phyloP scores from a whole-genome alignment of 2,797 vertebrate species.

The Synanceia verrucosa region DNA sequence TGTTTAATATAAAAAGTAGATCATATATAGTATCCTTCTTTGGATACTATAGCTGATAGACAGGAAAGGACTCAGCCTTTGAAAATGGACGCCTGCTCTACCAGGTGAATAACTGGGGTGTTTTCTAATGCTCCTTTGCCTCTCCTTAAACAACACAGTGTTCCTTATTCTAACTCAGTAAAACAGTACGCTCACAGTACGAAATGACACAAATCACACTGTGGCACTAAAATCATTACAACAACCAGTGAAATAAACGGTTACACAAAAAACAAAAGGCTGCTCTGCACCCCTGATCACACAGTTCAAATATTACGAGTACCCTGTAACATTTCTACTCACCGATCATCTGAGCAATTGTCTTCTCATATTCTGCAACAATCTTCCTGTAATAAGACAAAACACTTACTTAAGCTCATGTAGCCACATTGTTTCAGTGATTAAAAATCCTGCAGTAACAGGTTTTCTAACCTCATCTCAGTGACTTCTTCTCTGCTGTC shows the following conservation, averaged over 20 bases:
- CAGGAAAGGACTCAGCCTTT: not conserved
- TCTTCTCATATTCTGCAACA: conserved; percentile 97
- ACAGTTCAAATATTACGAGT: not conserved
- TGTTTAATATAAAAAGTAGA: too few species aligned
- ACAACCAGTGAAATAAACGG: not conserved
- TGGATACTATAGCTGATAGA: too few species aligned
- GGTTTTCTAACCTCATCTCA: conserved; percentile 91
- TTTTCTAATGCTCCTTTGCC: not conserved
- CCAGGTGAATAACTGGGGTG: not conserved
- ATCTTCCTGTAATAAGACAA: conserved; percentile 86
- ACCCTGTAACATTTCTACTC: conserved; percentile 59
- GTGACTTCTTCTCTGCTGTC: conserved; percentile 89
- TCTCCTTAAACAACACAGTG: not conserved
- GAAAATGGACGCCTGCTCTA: not conserved
- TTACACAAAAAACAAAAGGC: not conserved
- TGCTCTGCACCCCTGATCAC: not conserved
- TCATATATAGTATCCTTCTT: too few species aligned
- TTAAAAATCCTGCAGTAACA: not conserved
- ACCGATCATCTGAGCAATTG: conserved; percentile 99
- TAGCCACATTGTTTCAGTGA: not conserved
- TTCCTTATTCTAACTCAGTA: not conserved
- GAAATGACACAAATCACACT: not conserved
- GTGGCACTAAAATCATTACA: not conserved
- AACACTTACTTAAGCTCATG: not conserved
- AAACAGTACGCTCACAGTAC: not conserved